These are phyloP conservation scores for Physocephala rufipes DNA, from an alignment of 2,888 invertebrate species.

Conservation along the genomic window DNA sequence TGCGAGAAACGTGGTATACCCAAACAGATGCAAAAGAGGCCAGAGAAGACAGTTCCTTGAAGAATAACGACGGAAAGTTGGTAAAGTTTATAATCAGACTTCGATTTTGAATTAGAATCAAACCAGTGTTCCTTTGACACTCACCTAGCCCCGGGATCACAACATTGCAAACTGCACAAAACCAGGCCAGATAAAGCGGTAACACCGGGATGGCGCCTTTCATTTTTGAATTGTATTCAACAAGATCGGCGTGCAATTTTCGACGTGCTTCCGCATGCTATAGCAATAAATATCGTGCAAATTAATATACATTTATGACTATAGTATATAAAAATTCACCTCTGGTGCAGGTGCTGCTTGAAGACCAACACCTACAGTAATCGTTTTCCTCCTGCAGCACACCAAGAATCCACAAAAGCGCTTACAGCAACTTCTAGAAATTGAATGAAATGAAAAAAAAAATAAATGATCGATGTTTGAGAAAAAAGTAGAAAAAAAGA, in stretches of 20 bases:
- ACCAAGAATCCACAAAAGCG: slow-evolving; percentile 58
- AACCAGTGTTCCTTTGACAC: background rate
- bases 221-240: slow-evolving; percentile 87
- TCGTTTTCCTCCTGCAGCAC: slow-evolving; percentile 65
- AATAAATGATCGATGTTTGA: background rate
- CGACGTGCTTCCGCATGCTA: slow-evolving; percentile 74
- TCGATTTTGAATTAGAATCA: no score
- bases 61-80: slow-evolving; percentile 39
- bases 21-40: slow-evolving; percentile 86
- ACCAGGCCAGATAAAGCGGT: slow-evolving; percentile 85
- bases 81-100: no score
- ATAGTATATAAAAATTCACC: slow-evolving; percentile 58
- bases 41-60: slow-evolving; percentile 89
- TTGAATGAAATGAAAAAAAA: background rate
- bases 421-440: slow-evolving; percentile 60
- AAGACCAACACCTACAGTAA: slow-evolving; percentile 67
- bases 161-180: slow-evolving; percentile 85
- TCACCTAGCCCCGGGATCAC: slow-evolving; percentile 81
- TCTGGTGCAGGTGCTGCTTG: slow-evolving; percentile 69
- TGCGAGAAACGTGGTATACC: slow-evolving; percentile 89
- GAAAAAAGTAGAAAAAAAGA: background rate
- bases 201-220: slow-evolving; percentile 92
- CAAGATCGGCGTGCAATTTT: slow-evolving; percentile 79
- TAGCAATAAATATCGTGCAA: background rate
- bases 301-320: no score